Evolutionary conservation across 92 coral and sea anemone species (phyloP).

Genomic region (Epizoanthus stellaris): DNA sequence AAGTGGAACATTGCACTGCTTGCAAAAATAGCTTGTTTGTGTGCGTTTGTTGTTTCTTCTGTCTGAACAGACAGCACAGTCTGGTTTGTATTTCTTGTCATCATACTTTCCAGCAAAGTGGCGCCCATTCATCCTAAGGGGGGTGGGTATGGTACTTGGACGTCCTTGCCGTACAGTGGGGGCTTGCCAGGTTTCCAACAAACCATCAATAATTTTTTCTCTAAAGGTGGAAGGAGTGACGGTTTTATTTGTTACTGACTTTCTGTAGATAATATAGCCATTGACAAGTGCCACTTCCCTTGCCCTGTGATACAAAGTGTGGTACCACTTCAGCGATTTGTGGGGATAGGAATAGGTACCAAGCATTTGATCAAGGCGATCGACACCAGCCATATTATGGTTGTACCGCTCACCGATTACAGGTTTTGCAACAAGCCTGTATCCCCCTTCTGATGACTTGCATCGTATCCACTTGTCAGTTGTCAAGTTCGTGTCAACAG

Average conservation of each 20-base stretch:
- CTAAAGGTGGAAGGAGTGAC: conserved; percentile 50
- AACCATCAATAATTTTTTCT: conserved; percentile 40
- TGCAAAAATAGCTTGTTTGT: conserved; percentile 64
- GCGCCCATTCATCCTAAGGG: conserved; percentile 24
- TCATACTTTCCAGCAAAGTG: conserved; percentile 47
- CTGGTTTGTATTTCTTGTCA: conserved; percentile 31
- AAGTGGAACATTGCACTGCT: conserved; percentile 65
- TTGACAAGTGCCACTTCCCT: conserved; percentile 53
- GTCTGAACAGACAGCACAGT: conserved; percentile 27
- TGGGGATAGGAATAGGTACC: conserved; percentile 29
- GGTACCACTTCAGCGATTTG: conserved; percentile 54
- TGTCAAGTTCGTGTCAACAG: conserved; percentile 43
- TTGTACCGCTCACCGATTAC: conserved; percentile 63
- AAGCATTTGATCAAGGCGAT: conserved; percentile 32
- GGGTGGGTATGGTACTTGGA: conserved; percentile 35
- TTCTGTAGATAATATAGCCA: conserved; percentile 65
- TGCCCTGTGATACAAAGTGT: conserved; percentile 41
- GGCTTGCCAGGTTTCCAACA: conserved; percentile 31
- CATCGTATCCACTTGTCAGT: conserved; percentile 57
- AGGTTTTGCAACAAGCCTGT: conserved; percentile 59
- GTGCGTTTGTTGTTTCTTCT: conserved; percentile 58
- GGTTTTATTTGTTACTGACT: conserved; percentile 16
- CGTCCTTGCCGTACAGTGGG: conserved; percentile 25
- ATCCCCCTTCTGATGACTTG: conserved; percentile 47
- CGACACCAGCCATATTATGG: conserved; percentile 55